Evolutionary conservation across 2,797 vertebrate species (phyloP).

Genomic region (Amblyraja radiata): DNA sequence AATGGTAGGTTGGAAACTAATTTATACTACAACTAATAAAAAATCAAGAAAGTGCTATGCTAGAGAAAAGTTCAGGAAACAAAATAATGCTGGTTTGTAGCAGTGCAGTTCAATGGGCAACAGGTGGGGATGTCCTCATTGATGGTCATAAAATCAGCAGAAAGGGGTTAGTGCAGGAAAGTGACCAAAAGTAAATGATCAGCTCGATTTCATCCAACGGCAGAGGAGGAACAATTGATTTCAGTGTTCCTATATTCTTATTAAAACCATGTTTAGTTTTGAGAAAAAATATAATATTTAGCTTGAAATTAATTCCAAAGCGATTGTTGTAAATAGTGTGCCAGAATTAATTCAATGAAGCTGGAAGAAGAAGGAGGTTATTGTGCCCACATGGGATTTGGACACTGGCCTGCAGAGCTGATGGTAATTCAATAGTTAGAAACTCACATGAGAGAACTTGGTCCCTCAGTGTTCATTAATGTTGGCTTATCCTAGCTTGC

Average conservation of each 20-base stretch:
- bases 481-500: not conserved
- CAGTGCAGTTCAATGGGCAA: not conserved
- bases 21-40: not conserved
- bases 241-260: too few relatives aligned
- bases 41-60: not conserved
- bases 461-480: not conserved
- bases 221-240: too few relatives aligned
- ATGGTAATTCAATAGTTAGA: not conserved
- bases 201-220: too few relatives aligned
- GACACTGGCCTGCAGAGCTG: not conserved
- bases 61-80: not conserved
- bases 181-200: too few relatives aligned
- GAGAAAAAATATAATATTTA: not conserved
- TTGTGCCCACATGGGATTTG: not conserved
- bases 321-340: not conserved
- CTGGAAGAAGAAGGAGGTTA: not conserved
- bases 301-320: not conserved
- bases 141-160: too few relatives aligned
- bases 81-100: not conserved
- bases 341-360: not conserved
- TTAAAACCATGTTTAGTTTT: not conserved
- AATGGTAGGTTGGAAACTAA: not conserved
- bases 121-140: too few relatives aligned
- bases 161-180: too few relatives aligned
- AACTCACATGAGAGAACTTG: too few relatives aligned